Evolutionary conservation across 2,888 invertebrate genomes (phyloP).

Genomic region (Thyatira batis): DNA sequence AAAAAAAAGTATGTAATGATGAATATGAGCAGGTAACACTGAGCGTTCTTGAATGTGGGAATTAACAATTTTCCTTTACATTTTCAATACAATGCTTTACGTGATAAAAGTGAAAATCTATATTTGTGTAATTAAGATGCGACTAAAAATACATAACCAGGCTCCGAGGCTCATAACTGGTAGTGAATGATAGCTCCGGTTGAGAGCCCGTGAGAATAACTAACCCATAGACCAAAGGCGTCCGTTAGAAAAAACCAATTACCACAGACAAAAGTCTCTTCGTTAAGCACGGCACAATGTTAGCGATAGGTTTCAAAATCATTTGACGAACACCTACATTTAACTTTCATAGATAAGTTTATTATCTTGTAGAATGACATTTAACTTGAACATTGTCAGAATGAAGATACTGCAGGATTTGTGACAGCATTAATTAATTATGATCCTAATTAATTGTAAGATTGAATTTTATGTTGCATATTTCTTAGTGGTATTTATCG

Average conservation of each 20-base stretch:
- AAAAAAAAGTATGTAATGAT: background rate
- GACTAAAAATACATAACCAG: slow-evolving; percentile 11
- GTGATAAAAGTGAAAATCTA: too few species aligned
- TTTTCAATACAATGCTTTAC: too few species aligned
- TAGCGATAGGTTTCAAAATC: background rate
- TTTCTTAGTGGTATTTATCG: too few species aligned
- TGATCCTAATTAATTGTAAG: too few species aligned
- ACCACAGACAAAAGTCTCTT: slow-evolving; percentile 27
- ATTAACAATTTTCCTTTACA: background rate
- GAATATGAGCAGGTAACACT: background rate
- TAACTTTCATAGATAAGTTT: background rate
- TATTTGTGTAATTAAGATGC: background rate
- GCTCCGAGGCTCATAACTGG: slow-evolving; percentile 27
- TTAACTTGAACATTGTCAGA: too few species aligned
- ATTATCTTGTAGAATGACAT: too few species aligned
- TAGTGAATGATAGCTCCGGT: slow-evolving; percentile 33
- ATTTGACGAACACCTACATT: background rate
- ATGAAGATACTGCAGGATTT: too few species aligned
- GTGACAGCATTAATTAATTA: too few species aligned
- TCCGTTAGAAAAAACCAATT: slow-evolving; percentile 29
- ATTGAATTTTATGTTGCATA: too few species aligned
- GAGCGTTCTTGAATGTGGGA: background rate
- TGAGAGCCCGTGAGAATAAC: slow-evolving; percentile 33
- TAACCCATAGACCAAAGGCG: slow-evolving; percentile 19
- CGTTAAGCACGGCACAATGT: background rate